phyloP scores from a whole-genome alignment of 1,140 invertebrate species.

The Prorops nasuta region DNA sequence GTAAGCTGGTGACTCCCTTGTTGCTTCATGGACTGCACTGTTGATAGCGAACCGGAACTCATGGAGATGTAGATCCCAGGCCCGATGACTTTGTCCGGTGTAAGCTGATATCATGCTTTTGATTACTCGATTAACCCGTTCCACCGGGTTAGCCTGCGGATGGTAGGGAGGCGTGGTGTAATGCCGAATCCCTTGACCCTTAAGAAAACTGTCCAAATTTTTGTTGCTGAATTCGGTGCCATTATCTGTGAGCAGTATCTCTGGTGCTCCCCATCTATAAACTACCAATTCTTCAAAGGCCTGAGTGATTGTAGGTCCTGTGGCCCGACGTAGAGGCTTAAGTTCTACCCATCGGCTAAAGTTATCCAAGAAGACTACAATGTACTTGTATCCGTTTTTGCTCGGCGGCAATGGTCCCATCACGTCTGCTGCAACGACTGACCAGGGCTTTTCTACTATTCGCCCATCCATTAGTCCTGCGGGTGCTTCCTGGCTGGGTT shows the following conservation, averaged over 20 bases:
- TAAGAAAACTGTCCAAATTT: neutral
- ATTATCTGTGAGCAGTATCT: conserved; percentile 45
- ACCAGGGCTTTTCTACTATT: conserved; percentile 32
- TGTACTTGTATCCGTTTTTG: conserved; percentile 35
- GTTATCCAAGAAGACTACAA: conserved; percentile 45
- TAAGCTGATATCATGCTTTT: conserved; percentile 42
- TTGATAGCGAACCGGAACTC: conserved; percentile 34
- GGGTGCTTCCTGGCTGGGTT: conserved; percentile 28
- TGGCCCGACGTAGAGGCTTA: conserved; percentile 26
- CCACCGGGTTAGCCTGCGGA: conserved; percentile 44
- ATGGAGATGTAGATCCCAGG: conserved; percentile 34
- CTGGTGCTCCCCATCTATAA: conserved; percentile 33
- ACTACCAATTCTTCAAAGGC: conserved; percentile 32
- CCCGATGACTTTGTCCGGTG: conserved; percentile 33
- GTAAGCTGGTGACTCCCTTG: conserved; percentile 34
- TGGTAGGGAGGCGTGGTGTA: conserved; percentile 35
- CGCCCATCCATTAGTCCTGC: conserved; percentile 36
- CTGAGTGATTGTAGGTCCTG: conserved; percentile 20
- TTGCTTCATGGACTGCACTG: conserved; percentile 28
- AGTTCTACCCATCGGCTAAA: conserved; percentile 40
- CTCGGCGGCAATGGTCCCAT: conserved; percentile 46
- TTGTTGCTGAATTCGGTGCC: conserved; percentile 43
- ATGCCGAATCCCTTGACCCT: neutral
- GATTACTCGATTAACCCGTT: conserved; percentile 47
- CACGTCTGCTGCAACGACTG: conserved; percentile 43